Evolutionary conservation across 1,140 invertebrate genomes (phyloP).

Genomic region (Saccostrea cuccullata): DNA sequence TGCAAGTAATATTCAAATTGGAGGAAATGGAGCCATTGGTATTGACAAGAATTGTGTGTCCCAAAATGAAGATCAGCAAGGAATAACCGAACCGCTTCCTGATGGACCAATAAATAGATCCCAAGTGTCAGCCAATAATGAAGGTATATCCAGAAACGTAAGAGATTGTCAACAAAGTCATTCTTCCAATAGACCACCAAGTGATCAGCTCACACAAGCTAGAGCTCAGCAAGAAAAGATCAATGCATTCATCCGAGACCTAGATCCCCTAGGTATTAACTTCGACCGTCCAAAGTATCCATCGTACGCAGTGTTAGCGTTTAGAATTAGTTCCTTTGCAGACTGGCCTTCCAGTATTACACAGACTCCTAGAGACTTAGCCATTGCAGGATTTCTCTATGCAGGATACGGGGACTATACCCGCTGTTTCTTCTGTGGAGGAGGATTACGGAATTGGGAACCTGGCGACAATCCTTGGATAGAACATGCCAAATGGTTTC

Average conservation of each 20-base stretch:
- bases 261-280: conserved; percentile 3
- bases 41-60: not conserved
- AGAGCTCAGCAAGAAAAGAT: not conserved
- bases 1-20: not conserved
- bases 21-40: not conserved
- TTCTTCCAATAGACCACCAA: not conserved
- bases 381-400: conserved; percentile 40
- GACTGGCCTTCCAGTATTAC: conserved; percentile 23
- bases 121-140: not conserved
- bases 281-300: conserved; percentile 41
- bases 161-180: not conserved
- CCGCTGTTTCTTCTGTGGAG: conserved; percentile 47
- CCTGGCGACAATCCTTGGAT: conserved; percentile 85
- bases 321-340: conserved; percentile 42
- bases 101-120: not conserved
- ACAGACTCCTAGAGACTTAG: conserved; percentile 35
- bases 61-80: not conserved
- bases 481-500: conserved; percentile 82
- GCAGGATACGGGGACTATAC: conserved; percentile 46
- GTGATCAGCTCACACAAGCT: not conserved
- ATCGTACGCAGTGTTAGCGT: not conserved
- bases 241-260: not conserved
- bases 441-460: conserved; percentile 82
- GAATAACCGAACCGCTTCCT: not conserved
- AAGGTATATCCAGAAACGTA: not conserved